Base-by-base conservation (phyloP, 1,140 invertebrate genomes). In the Bombus ignitus region DNA sequence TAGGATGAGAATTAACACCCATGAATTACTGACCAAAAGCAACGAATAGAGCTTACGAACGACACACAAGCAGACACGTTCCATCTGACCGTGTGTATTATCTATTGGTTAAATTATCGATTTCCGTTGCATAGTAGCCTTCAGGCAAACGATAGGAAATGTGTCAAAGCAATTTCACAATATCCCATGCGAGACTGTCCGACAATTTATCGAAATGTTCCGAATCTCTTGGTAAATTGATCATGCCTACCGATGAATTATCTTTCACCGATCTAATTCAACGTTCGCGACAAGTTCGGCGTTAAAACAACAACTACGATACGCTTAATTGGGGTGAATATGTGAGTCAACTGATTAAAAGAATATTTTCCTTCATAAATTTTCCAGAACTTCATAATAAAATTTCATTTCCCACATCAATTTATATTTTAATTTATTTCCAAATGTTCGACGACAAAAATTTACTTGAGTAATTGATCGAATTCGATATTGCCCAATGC, bases 161-260 rank as follows among this genome's bases (percentile, higher is more conserved):
- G 83, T 79, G 83, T 79, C 83, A 77, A 84, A 84, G 83, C 76
- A 79, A 84, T 79, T 84, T 84, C 83, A 84, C 75, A 66, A 84
- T 84, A 84, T 72, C 66, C 83, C 22, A 71, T 66, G 37, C 66
- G 42, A 68, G 32, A n/a, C 83, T 71, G 83, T 72, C 66, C 66
- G 75, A 84, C 83, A 84, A 84, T 84, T 84, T 79, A 84, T 84
- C 75, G 83, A 84, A 79, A 79, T 59, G 66, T 35, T 59, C 66
- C 28, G 71, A 57, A 44, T 59, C 68, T 72, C 47, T 22, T 57
- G 62, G 44, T 68, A 75, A 84, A 84, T 84, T 84, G 82, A 78
- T 78, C 82, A n/a, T n/a, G 22, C 65, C 66, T 44, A 66, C 32
- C 66, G 47, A 9, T 84, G 75, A 78, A 71, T 78, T 78, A 78